A percentile compares a stretch with the other conserved stretches of the same genome.
Evolutionary conservation across 2,113 vertebrate species (phyloP).

Genomic region (Glareola pratincola): DNA sequence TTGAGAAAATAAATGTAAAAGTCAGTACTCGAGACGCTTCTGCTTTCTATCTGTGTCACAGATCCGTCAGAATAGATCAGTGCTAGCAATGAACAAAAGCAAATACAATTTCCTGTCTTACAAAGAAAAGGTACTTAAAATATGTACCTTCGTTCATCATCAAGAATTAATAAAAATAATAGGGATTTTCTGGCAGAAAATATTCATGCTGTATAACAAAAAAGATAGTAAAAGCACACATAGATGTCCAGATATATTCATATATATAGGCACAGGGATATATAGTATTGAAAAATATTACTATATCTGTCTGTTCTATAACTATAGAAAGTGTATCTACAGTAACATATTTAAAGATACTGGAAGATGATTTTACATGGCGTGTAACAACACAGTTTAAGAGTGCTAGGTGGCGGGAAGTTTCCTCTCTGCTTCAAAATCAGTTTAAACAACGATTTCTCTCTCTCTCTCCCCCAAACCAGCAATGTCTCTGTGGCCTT

Average conservation of each 20-base stretch:
- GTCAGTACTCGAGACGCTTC: not conserved
- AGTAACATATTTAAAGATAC: not conserved
- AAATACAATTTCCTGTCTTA: slow-evolving; percentile 41
- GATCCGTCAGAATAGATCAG: not conserved
- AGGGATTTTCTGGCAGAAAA: not conserved
- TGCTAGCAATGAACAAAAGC: not conserved
- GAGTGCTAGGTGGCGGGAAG: accelerated
- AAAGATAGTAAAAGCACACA: not conserved
- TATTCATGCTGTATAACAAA: not conserved
- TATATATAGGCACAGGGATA: not conserved
- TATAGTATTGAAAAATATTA: not conserved
- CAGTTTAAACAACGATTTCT: not conserved
- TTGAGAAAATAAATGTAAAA: slow-evolving; percentile 54
- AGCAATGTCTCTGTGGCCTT: not conserved
- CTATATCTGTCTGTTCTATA: not conserved
- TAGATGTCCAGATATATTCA: not conserved
- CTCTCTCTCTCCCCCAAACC: not conserved
- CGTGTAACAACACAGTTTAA: not conserved
- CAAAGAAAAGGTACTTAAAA: not conserved
- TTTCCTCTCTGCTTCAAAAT: not conserved
- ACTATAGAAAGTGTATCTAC: not conserved
- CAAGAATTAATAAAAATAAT: slow-evolving; percentile 7
- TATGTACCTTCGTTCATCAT: not conserved
- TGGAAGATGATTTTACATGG: not conserved
- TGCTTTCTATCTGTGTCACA: slow-evolving; percentile 46